Conservation (phyloP, 2,113 vertebrate genomes). For the Psammodynastes pulverulentus region DNA sequence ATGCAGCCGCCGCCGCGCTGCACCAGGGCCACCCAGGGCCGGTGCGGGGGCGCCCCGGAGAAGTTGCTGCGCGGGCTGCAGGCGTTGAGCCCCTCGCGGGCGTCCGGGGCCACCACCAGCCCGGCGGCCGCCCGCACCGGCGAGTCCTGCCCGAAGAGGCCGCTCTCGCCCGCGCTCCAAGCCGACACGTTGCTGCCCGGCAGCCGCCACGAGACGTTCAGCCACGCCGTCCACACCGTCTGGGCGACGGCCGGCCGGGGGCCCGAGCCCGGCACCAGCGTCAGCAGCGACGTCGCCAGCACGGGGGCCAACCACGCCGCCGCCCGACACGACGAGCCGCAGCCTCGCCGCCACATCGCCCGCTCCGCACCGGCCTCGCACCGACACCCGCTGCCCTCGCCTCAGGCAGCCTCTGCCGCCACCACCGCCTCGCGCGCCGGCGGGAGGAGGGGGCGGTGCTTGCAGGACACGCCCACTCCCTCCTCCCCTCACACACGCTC, state of each 20-base stretch:
- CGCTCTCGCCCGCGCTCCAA: constrained; percentile 64
- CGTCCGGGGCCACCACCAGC: constrained; percentile 69
- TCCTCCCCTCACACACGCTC: no score
- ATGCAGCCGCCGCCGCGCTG: constrained; percentile 81
- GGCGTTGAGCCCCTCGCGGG: constrained; percentile 61
- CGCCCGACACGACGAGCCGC: background rate
- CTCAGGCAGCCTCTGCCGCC: constrained; percentile 18
- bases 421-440: no score
- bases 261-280: background rate
- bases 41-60: constrained; percentile 38
- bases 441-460: no score
- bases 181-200: constrained; percentile 11
- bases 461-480: no score
- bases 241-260: constrained; percentile 53
- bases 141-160: constrained; percentile 80
- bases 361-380: background rate
- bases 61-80: constrained; percentile 71
- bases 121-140: constrained; percentile 69
- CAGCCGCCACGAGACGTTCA: constrained; percentile 74
- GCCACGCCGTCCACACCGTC: constrained; percentile 73
- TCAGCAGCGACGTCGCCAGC: constrained; percentile 53
- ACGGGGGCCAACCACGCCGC: constrained; percentile 13
- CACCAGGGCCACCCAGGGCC: constrained; percentile 78
- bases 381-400: background rate
- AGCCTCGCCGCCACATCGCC: background rate